Evolutionary conservation across 2,888 invertebrate species (phyloP).

Genomic region (Phoenoteleia sp.): DNA sequence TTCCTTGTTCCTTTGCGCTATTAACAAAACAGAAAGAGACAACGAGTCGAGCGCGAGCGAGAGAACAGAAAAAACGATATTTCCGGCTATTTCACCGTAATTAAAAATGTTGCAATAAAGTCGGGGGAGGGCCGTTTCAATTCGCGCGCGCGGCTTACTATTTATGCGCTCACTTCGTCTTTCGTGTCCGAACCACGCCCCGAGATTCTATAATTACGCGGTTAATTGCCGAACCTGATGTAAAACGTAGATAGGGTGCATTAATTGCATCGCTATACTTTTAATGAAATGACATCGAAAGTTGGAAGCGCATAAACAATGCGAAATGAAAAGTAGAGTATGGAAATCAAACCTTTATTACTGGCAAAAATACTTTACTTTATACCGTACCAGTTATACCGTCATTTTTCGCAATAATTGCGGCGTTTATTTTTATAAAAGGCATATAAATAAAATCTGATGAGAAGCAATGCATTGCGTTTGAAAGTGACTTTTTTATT

Average conservation of each 20-base stretch:
- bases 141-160: constrained; percentile 79
- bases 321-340: constrained; percentile 15
- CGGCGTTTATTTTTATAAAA: background rate
- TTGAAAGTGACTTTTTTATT: constrained; percentile 41
- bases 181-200: constrained; percentile 82
- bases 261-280: constrained; percentile 78
- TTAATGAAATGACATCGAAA: constrained; percentile 66
- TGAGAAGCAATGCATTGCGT: no score
- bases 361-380: background rate
- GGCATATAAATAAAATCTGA: background rate
- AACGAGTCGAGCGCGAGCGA: constrained; percentile 3
- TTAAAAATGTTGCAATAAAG: constrained; percentile 84
- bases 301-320: constrained; percentile 56
- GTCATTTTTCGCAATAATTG: background rate
- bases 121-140: constrained; percentile 79
- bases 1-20: constrained; percentile 57
- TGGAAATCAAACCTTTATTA: background rate
- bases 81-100: constrained; percentile 83
- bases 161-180: constrained; percentile 76
- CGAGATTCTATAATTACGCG: constrained; percentile 85
- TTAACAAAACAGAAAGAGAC: constrained; percentile 45
- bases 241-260: constrained; percentile 80
- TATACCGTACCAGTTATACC: background rate
- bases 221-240: constrained; percentile 85
- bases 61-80: constrained; percentile 78